Evolutionary conservation across 1,140 invertebrate species (phyloP).

Genomic region (Cryptotermes secundus): DNA sequence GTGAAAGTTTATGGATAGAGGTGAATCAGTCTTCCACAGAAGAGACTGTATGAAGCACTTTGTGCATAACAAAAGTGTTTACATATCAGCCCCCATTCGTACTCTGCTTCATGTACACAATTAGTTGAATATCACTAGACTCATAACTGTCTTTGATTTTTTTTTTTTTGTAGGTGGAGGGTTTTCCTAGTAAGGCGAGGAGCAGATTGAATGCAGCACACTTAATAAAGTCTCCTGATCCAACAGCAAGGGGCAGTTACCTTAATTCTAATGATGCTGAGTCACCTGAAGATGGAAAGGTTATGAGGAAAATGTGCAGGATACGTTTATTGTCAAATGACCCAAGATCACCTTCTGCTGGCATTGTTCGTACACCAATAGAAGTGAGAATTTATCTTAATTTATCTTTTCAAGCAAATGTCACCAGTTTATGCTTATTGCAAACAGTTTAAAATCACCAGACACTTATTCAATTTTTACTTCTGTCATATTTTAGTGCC

Average conservation of each 20-base stretch:
- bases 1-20: too few relatives aligned
- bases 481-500: too few relatives aligned
- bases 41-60: too few relatives aligned
- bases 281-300: not conserved
- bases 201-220: not conserved
- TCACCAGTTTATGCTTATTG: not conserved
- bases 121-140: not conserved
- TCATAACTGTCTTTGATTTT: too few relatives aligned
- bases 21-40: too few relatives aligned
- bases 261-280: not conserved
- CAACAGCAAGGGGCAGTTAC: too few relatives aligned
- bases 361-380: slow-evolving; percentile 20
- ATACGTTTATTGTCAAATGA: not conserved
- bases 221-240: not conserved
- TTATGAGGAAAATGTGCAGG: not conserved
- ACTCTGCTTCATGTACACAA: not conserved
- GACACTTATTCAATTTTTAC: too few relatives aligned
- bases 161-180: not conserved
- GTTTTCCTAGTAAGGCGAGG: not conserved
- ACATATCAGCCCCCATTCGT: too few relatives aligned
- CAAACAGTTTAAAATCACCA: too few relatives aligned
- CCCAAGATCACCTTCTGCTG: slow-evolving; percentile 23
- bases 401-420: not conserved
- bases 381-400: not conserved
- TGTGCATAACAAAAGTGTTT: too few relatives aligned